Evolutionary conservation across 2,888 invertebrate species (phyloP), one percentile per base, ranked within the genome.

Genomic region (Dryadula phaetusa): DNA sequence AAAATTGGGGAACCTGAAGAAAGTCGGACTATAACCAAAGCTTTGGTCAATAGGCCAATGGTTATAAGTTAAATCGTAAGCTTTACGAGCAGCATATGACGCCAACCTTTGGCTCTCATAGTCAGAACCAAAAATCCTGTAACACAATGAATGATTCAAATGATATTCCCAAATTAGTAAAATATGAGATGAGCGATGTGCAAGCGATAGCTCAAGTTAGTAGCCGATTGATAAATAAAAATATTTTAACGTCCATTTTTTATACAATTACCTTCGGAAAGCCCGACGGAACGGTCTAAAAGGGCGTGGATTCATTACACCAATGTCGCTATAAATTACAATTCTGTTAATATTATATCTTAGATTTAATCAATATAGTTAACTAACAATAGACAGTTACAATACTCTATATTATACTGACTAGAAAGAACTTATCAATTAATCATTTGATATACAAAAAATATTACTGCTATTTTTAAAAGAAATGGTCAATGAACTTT

Each of bases 11-110:
- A 82, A 88, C 85, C 87, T 87, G 81, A 77, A 80, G 80, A 86
- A 85, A 86, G 83, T 80, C 40, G 80, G 82, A 79, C 79, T 80
- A 67, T 76, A 78, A 71, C 82, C 82, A 73, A 82, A 81, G 49
- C n/a, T 52, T 52, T 52, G 49, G 49, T 16, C n/a, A 52, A 28
- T 52, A 16, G 49, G 49, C 49, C 49, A 52, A 70, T 82, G 80
- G 76, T 87, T 87, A 70, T 85, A 83, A 12, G 91, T 85, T 73
- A 87, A 72, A 72, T 90, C 89, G 77, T 79, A 92, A 46, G 92
- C 90, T 77, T 87, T 89, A 64, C 78, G 83, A 40, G 92, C 91
- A 14, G 91, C 88, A 71, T 84, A 76, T 71, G 81, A 80, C 56
- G 92, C 91, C 72, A 84, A 77, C 65, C 74, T 82, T 75, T 90